These are phyloP conservation scores for Paedocypris micromegethes DNA, from an alignment of 2,797 vertebrate genomes.

Conservation along the genomic window DNA sequence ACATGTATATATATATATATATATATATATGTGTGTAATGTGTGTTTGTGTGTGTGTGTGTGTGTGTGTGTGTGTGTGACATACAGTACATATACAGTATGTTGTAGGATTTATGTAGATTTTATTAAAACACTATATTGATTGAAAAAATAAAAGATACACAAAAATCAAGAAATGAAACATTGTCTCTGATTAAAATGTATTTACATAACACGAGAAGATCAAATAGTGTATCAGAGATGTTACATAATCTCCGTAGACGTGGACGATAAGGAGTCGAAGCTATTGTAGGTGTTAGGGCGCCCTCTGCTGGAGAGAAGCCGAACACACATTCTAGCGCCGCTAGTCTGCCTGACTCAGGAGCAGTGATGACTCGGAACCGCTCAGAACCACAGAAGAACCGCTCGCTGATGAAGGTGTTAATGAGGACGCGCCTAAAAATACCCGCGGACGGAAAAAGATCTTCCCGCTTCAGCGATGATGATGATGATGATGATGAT, in stretches of 20 bases:
- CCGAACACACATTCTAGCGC: not conserved
- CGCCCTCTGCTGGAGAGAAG: slow-evolving; percentile 41
- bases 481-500: not conserved
- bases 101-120: no score
- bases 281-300: slow-evolving; percentile 27
- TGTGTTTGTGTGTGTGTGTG: no score
- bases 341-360: slow-evolving; percentile 4
- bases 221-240: no score
- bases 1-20: no score
- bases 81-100: no score
- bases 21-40: no score
- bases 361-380: slow-evolving; percentile 6
- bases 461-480: slow-evolving; percentile 19
- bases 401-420: slow-evolving; percentile 11
- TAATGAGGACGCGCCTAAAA: slow-evolving; percentile 32
- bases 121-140: no score
- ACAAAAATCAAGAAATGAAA: not conserved
- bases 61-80: no score
- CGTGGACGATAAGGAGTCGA: not conserved
- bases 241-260: no score
- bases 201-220: no score
- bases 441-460: slow-evolving; percentile 8
- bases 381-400: slow-evolving; percentile 20
- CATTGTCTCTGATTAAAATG: no score
- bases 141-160: not conserved